These are phyloP conservation scores for Olivierus martensii DNA, from an alignment of 1,140 invertebrate genomes.

Conservation along the genomic window DNA sequence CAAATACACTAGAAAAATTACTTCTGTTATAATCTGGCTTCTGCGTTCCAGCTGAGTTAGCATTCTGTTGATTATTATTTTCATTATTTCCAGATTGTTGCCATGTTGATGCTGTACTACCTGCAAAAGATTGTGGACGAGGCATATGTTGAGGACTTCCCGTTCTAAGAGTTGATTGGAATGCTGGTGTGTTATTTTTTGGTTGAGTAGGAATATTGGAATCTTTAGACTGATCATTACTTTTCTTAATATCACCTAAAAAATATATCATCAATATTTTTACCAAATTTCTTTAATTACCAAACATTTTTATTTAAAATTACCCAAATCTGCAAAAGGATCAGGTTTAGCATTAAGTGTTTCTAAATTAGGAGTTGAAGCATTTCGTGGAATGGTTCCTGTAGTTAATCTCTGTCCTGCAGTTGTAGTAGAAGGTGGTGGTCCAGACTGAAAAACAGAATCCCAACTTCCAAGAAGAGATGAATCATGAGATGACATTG, in stretches of 20 bases:
- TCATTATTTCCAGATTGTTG: background rate
- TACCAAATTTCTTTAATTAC: too few species aligned
- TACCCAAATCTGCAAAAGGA: constrained; percentile 40
- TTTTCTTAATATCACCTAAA: too few species aligned
- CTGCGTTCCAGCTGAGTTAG: constrained; percentile 7
- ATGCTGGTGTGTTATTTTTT: too few species aligned
- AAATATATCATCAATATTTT: too few species aligned
- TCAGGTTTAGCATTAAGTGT: constrained; percentile 30
- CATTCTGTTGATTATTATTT: background rate
- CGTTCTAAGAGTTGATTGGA: too few species aligned
- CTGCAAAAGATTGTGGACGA: constrained; percentile 14
- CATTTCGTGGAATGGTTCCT: constrained; percentile 36
- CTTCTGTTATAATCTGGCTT: constrained; percentile 44
- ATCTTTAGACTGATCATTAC: too few species aligned
- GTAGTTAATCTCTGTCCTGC: background rate
- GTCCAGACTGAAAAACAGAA: constrained; percentile 7
- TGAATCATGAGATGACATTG: background rate
- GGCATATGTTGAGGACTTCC: background rate
- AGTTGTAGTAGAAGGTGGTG: background rate
- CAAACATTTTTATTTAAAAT: constrained; percentile 2
- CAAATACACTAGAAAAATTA: constrained; percentile 46
- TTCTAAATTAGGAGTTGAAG: constrained; percentile 43
- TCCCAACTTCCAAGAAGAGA: constrained; percentile 13
- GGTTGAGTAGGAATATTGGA: too few species aligned
- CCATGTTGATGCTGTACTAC: constrained; percentile 7